These are phyloP conservation scores for Petrolisthes manimaculis DNA, from an alignment of 2,888 invertebrate genomes.

Conservation along the genomic window DNA sequence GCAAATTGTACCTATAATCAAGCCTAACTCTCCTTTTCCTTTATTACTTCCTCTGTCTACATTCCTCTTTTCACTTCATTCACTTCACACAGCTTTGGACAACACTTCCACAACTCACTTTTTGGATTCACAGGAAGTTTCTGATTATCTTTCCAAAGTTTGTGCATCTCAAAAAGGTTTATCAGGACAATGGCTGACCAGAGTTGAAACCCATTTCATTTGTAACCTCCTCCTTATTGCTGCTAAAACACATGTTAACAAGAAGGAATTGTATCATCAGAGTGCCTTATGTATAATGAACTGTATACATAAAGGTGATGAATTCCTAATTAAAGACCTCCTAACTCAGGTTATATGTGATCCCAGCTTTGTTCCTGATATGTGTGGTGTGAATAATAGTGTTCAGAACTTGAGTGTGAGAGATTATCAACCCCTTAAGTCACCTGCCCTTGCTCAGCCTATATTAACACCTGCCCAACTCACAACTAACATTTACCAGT, in stretches of 20 bases:
- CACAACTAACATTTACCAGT: conserved; percentile 24
- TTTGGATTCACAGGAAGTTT: conserved; percentile 36
- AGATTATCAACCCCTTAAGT: conserved; percentile 57
- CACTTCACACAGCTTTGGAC: conserved; percentile 48
- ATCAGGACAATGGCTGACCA: conserved; percentile 57
- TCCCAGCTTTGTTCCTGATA: conserved; percentile 39
- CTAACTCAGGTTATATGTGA: conserved; percentile 46
- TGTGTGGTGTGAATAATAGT: conserved; percentile 37
- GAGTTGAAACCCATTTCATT: conserved; percentile 54
- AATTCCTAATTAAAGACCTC: conserved; percentile 47
- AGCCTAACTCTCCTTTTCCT: conserved; percentile 44
- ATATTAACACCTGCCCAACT: conserved; percentile 43
- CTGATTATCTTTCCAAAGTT: conserved; percentile 40
- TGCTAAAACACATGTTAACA: conserved; percentile 11
- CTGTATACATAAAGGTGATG: conserved; percentile 63
- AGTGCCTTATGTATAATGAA: conserved; percentile 45
- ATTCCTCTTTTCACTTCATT: conserved; percentile 36
- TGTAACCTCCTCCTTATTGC: conserved; percentile 38
- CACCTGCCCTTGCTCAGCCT: conserved; percentile 60
- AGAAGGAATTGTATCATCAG: conserved; percentile 48
- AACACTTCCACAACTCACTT: conserved; percentile 8
- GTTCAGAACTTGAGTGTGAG: conserved; percentile 42
- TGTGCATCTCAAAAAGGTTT: conserved; percentile 35
- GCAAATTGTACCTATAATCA: conserved; percentile 45
- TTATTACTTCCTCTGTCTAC: conserved; percentile 48